These are phyloP conservation scores for Mohoua ochrocephala DNA, from an alignment of 2,113 vertebrate species.

Conservation along the genomic window DNA sequence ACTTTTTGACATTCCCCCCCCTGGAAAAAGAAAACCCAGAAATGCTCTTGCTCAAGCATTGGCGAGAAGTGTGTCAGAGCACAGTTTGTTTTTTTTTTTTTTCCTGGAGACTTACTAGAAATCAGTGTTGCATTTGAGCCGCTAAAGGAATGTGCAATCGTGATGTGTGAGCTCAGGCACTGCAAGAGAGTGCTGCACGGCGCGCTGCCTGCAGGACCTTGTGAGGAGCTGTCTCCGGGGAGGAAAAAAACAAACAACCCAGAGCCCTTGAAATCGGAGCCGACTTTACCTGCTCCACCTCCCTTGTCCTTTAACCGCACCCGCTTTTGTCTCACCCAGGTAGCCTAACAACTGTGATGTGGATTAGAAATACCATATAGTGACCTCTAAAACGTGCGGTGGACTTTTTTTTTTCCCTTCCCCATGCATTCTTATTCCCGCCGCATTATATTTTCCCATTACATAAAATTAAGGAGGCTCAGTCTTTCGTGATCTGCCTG, in stretches of 20 bases:
- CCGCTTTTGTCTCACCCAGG: background rate
- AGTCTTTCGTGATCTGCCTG: background rate
- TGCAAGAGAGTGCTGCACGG: background rate
- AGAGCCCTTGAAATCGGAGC: background rate
- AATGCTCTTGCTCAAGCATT: background rate
- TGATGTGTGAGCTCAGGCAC: background rate
- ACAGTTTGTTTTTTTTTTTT: background rate
- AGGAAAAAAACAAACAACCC: background rate
- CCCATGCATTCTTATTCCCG: background rate
- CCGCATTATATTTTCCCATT: background rate
- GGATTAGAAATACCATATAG: background rate
- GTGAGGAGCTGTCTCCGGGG: background rate
- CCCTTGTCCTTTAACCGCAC: background rate
- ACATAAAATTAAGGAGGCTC: background rate
- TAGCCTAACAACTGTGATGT: background rate
- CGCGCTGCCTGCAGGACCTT: background rate
- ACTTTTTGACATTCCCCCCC: background rate
- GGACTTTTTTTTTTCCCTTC: background rate
- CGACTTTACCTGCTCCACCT: background rate
- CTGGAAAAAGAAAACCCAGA: background rate
- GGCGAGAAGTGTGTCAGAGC: background rate
- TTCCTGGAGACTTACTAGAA: background rate
- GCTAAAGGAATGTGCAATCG: background rate
- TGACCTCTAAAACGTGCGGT: constrained; percentile 34
- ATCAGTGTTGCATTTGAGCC: background rate